These are phyloP conservation scores for Delichon dasypus DNA, from an alignment of 2,797 vertebrate genomes.

Conservation along the genomic window DNA sequence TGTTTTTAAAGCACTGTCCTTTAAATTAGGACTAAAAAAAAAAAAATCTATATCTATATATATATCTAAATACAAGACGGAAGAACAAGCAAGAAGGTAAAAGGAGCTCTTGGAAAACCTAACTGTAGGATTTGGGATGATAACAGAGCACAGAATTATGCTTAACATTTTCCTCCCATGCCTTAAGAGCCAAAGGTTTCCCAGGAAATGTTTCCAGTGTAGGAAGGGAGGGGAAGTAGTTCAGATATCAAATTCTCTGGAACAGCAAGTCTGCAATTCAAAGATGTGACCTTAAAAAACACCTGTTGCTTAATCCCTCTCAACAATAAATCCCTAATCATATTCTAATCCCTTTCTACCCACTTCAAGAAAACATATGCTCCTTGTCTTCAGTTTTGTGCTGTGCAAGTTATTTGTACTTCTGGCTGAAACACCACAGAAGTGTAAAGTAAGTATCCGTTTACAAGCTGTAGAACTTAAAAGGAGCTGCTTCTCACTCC, in stretches of 20 bases:
- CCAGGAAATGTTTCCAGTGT: neutral
- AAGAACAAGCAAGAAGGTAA: neutral
- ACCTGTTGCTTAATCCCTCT: slow-evolving; percentile 52
- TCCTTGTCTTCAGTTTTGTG: neutral
- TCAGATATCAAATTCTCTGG: neutral
- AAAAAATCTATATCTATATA: no score
- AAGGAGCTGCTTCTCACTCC: neutral
- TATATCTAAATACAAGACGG: neutral
- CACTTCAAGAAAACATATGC: slow-evolving; percentile 26
- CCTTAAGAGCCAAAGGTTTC: neutral
- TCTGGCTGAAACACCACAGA: neutral
- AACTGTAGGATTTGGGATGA: neutral
- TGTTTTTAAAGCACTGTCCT: neutral
- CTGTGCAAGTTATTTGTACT: neutral
- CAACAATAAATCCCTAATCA: slow-evolving; percentile 60
- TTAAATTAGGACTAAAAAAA: neutral
- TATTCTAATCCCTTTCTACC: slow-evolving; percentile 50
- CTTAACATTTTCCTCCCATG: neutral
- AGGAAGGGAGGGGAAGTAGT: neutral
- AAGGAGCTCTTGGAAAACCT: neutral
- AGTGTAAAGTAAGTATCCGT: neutral
- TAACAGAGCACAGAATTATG: accelerated
- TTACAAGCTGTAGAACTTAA: neutral
- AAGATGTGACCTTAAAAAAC: slow-evolving; percentile 52
- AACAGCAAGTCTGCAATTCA: neutral